phyloP scores from a whole-genome alignment of 2,888 invertebrate genomes.

The Gymnoscelis rufifasciata region DNA sequence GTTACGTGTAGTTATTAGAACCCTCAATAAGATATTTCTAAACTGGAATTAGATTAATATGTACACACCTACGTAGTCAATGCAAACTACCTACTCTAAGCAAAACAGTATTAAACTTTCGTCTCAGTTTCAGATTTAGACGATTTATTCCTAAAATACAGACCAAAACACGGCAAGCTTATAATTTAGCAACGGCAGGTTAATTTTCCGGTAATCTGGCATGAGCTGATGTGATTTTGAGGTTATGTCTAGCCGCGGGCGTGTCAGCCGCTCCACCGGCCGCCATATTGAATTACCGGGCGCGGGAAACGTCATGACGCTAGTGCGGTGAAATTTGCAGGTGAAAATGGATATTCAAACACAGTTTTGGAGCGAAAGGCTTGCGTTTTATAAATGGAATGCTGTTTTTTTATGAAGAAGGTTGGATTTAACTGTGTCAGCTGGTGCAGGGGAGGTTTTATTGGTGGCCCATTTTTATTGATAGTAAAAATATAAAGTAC shows the following conservation, averaged over 20 bases:
- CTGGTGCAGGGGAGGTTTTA: not conserved
- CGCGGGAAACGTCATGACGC: slow-evolving; percentile 39
- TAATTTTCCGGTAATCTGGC: slow-evolving; percentile 64
- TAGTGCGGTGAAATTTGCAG: slow-evolving; percentile 34
- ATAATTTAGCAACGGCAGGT: slow-evolving; percentile 45
- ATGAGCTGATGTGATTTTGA: slow-evolving; percentile 59
- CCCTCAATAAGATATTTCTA: no score
- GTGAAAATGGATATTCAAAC: slow-evolving; percentile 28
- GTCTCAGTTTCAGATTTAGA: no score
- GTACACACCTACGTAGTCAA: no score
- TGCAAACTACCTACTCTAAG: no score
- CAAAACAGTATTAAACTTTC: no score
- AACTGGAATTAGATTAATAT: no score
- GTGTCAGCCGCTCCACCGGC: slow-evolving; percentile 36
- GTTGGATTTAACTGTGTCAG: not conserved
- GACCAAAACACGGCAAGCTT: slow-evolving; percentile 35
- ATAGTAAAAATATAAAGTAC: no score
- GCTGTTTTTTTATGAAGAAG: no score
- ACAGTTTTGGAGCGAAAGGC: not conserved
- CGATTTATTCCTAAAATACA: slow-evolving; percentile 16
- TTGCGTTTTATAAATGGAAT: not conserved
- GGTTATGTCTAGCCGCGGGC: slow-evolving; percentile 58
- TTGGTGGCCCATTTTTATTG: no score
- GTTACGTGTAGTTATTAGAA: no score
- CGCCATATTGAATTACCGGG: slow-evolving; percentile 58